Evolutionary conservation across 2,797 vertebrate genomes (phyloP), one percentile per base, ranked within the genome.

Genomic region (Sorex maritimensis): DNA sequence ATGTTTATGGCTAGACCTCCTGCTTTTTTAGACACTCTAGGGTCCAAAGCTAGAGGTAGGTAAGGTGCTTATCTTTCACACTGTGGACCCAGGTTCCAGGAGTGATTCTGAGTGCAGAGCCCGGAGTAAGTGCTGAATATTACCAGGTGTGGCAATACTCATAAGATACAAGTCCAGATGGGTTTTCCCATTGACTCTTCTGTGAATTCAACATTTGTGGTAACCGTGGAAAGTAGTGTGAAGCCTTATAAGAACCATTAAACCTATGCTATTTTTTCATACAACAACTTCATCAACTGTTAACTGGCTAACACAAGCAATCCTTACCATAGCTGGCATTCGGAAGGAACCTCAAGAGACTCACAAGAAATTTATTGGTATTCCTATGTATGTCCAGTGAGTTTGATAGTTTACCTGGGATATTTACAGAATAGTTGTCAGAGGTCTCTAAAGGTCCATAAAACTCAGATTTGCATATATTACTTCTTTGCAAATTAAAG

Each of bases 391-490:
- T 86, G 77, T 85, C 61, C 65, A 80, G 11, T 68, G 41, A 81
- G 34, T 94, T 73, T 89, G 88, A 91, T 73, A 93, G 89, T 95
- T 95, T 95, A 80, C 87, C 88, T 74, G 85, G 38, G 55, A 81
- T 92, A 77, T 83, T 81, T 91, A 65, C 34, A 94, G 69, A 85
- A 81, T 80, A 77, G 61, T 94, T 86, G 71, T 83, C 63, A 82
- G 75, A 63, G 15, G 15, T 58, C 81, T 79, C 83, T 67, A 13
- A 71, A 26, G 74, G 71, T 80, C n/a, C 52, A 73, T 93, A 86
- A 91, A 95, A 74, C 12, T 19, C n/a, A 69, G 34, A 91, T 96
- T 87, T 96, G 38, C 46, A 88, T 81, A 77, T 26, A 92, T 49
- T 44, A 69, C 5, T 73, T 9, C 23, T 92, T 86, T 92, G 34